Evolutionary conservation across 2,888 invertebrate species (phyloP), one percentile per base, ranked within the genome.

Genomic region (Ditylenchus weischeri): DNA sequence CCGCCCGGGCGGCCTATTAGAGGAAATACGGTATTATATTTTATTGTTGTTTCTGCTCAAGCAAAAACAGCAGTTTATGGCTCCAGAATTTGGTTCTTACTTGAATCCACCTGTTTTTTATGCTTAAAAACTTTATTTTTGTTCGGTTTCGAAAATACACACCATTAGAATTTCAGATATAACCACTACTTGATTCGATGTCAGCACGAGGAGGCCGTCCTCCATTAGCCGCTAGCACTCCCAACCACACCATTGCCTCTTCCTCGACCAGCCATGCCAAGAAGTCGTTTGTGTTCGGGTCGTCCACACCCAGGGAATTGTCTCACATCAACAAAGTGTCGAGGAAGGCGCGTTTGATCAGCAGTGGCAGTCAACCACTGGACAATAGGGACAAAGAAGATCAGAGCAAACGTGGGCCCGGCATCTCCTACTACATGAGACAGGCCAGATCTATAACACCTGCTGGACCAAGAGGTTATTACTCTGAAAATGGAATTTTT

Each of bases 251-350:
- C 51, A 54, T 7, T 11, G 54, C 54, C 54, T 54, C 54, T n/a
- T 23, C 23, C 54, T 23, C 54, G 23, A 54, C 21, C 18, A 50
- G 54, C 29, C 60, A 63, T 43, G 51, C 57, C 59, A 67, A 61
- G 15, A 61, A 62, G 11, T 57, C 69, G 6, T 74, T 75, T 54
- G 79, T 72, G 11, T 79, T 79, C 57, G 79, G 79, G 21, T 78
- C 78, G 10, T 79, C 78, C 48, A 79, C 79, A 21, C 79, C 79
- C 10, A 69, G 79, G 19, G 76, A 77, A 23, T 68, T 80, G 18
- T 74, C 76, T 19, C 77, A 79, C 69, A 57, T 58, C 15, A 13
- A 50, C 62, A 50, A 62, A 15, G 29, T 49, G 43, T 47, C 29
- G 54, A 23, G 47, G 23, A 65, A 64, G 19, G 49, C 36, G 15